A percentile compares a stretch with the other conserved stretches of the same genome.
Evolutionary conservation across 2,797 vertebrate genomes (phyloP).

Genomic region (Argentina silus): DNA sequence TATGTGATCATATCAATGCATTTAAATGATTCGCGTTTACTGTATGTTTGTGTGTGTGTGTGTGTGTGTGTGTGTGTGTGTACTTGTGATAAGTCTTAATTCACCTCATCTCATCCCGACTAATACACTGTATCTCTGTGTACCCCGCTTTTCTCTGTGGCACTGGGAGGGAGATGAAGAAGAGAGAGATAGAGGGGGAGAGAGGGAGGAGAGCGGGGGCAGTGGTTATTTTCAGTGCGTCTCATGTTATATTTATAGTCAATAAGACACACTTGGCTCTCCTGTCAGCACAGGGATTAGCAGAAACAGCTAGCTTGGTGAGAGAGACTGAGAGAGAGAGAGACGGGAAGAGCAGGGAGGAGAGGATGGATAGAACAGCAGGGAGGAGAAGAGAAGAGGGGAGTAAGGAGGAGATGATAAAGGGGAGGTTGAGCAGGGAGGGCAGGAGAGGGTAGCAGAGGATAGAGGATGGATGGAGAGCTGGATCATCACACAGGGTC

Average conservation of each 20-base stretch:
- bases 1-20: constrained; percentile 33
- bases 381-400: constrained; percentile 22
- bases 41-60: too few relatives aligned
- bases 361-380: constrained; percentile 14
- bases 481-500: background rate
- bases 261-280: constrained; percentile 82
- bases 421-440: background rate
- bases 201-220: constrained; percentile 44
- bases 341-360: constrained; percentile 38
- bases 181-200: constrained; percentile 41
- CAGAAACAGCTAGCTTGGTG: constrained; percentile 69
- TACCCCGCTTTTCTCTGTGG: constrained; percentile 55
- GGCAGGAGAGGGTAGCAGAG: background rate
- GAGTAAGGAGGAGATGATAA: constrained; percentile 10
- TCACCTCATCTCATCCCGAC: constrained; percentile 35
- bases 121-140: constrained; percentile 41
- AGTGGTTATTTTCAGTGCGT: constrained; percentile 79
- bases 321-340: constrained; percentile 48
- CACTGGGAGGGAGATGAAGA: constrained; percentile 66
- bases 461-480: constrained; percentile 14
- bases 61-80: constrained; percentile 26
- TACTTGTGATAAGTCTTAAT: constrained; percentile 42
- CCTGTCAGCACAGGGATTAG: constrained; percentile 79
- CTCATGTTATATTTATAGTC: constrained; percentile 87
- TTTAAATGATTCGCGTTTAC: constrained; percentile 53